These are phyloP conservation scores for Delphinapterus leucas DNA, from an alignment of 2,113 vertebrate species.

Conservation along the genomic window DNA sequence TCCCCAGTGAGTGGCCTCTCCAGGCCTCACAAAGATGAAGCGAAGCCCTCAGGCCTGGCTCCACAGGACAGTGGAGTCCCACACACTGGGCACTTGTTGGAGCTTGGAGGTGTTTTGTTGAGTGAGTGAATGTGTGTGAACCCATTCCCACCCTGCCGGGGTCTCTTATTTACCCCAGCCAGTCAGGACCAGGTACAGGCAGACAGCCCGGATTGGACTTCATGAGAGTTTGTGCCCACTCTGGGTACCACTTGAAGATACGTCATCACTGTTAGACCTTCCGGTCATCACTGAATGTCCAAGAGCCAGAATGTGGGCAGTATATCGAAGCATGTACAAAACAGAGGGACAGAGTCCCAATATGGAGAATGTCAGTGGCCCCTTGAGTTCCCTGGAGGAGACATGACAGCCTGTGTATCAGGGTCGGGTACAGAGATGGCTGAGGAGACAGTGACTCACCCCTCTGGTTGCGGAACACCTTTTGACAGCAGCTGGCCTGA, in stretches of 20 bases:
- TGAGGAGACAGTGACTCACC: not conserved
- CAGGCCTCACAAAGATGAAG: not conserved
- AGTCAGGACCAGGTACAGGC: not conserved
- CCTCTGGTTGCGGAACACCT: not conserved
- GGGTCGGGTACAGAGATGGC: not conserved
- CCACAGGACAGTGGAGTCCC: not conserved
- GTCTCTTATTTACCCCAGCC: not conserved
- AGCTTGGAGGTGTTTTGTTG: not conserved
- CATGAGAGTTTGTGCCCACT: not conserved
- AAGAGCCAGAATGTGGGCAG: not conserved
- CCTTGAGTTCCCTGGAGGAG: not conserved
- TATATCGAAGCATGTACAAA: not conserved
- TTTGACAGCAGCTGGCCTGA: not conserved
- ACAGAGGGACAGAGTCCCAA: not conserved
- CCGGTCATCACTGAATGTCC: not conserved
- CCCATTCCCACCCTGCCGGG: not conserved
- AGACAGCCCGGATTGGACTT: not conserved
- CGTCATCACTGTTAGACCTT: not conserved
- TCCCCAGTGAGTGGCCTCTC: not conserved
- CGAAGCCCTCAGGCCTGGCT: not conserved
- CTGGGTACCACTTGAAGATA: not conserved
- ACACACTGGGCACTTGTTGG: not conserved
- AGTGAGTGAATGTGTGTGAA: not conserved
- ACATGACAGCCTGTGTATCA: not conserved
- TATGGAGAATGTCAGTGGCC: not conserved